Conservation (phyloP, 1,140 invertebrate species). For the Triops cancriformis region DNA sequence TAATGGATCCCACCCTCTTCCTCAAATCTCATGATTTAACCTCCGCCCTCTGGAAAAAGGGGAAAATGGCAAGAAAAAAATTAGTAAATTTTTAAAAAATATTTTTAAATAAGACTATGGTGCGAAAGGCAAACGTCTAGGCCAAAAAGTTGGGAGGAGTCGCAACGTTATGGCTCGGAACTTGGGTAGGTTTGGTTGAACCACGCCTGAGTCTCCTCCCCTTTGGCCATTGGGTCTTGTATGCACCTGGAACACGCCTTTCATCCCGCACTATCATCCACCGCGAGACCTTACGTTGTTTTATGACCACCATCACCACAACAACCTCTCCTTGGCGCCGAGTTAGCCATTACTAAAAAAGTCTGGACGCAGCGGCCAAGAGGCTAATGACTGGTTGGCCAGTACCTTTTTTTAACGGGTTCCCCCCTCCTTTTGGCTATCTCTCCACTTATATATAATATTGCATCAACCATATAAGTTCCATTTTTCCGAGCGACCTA, state of each 20-base stretch:
- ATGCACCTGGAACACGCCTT: slow-evolving; percentile 9
- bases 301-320: slow-evolving; percentile 4
- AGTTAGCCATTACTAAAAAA: slow-evolving; percentile 14
- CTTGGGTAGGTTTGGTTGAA: neutral
- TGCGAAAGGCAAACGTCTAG: neutral
- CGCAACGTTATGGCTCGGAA: neutral
- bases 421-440: neutral
- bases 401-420: neutral
- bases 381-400: slow-evolving; percentile 9
- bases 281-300: neutral
- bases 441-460: neutral
- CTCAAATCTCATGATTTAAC: neutral
- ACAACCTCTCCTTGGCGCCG: slow-evolving; percentile 11
- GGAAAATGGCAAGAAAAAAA: neutral
- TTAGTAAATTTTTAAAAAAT: neutral
- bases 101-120: neutral
- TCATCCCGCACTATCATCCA: slow-evolving; percentile 1
- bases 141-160: neutral
- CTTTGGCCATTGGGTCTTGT: neutral
- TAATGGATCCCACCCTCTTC: neutral
- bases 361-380: slow-evolving; percentile 11
- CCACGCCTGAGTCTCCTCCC: slow-evolving; percentile 2
- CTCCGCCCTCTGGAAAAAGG: neutral
- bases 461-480: slow-evolving; percentile 11
- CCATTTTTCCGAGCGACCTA: neutral